Conservation (phyloP, 2,113 vertebrate genomes). For the Prunella himalayana region DNA sequence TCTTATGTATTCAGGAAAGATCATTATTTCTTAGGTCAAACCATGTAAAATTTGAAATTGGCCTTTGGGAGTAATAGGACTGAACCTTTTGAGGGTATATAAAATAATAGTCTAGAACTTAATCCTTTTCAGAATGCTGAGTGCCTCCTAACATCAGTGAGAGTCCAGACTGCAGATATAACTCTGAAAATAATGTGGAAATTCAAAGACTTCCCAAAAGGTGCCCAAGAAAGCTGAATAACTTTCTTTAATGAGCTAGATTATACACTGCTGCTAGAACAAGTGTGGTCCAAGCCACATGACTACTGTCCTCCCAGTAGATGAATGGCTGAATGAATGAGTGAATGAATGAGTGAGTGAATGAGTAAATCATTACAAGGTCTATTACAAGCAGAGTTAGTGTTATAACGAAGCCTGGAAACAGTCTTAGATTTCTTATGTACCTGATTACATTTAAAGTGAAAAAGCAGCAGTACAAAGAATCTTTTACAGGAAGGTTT, state of each 20-base stretch:
- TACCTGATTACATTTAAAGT: background rate
- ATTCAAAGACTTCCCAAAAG: background rate
- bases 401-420: background rate
- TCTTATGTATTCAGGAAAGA: background rate
- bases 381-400: background rate
- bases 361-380: constrained; percentile 61
- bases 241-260: background rate
- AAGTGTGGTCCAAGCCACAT: background rate
- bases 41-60: background rate
- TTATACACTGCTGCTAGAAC: background rate
- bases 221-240: background rate
- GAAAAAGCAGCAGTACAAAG: background rate
- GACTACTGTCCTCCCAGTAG: background rate
- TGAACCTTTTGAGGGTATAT: background rate
- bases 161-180: background rate
- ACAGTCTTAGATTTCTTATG: background rate
- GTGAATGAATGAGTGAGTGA: background rate
- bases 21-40: background rate
- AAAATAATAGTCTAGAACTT: background rate
- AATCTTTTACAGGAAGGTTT: background rate
- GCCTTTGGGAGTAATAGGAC: background rate
- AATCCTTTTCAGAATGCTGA: background rate
- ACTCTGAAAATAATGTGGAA: background rate
- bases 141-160: background rate
- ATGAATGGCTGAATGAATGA: constrained; percentile 30